phyloP scores from a whole-genome alignment of 2,888 invertebrate species.

The Chydorus sphaericus region DNA sequence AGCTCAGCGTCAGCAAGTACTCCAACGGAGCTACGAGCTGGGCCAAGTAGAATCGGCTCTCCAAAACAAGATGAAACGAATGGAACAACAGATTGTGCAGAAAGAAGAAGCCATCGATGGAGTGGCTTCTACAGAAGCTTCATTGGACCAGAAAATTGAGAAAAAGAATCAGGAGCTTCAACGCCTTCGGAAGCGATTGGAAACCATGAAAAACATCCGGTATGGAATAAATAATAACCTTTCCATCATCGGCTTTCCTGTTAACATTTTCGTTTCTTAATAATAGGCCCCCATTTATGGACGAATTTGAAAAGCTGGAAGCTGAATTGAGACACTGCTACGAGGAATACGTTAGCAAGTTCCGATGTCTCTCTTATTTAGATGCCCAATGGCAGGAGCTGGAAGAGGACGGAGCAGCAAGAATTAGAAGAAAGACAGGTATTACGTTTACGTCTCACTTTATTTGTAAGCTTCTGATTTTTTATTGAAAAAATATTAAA shows the following conservation, averaged over 20 bases:
- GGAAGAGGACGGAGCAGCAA: conserved; percentile 60
- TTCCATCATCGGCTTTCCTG: neutral
- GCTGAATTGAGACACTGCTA: conserved; percentile 67
- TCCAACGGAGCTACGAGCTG: conserved; percentile 67
- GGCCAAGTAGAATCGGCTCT: conserved; percentile 63
- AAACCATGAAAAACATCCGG: conserved; percentile 88
- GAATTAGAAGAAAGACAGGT: conserved; percentile 49
- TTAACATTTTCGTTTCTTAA: neutral
- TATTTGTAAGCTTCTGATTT: neutral
- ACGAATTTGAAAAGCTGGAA: conserved; percentile 83
- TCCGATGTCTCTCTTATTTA: conserved; percentile 74
- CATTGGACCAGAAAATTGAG: conserved; percentile 80
- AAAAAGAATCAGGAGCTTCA: conserved; percentile 77
- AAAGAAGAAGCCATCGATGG: conserved; percentile 63
- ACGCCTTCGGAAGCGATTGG: conserved; percentile 79
- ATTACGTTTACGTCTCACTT: conserved; percentile 9
- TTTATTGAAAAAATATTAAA: conserved; percentile 19
- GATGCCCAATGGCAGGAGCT: conserved; percentile 72
- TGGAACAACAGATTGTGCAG: conserved; percentile 52
- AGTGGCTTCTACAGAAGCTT: conserved; percentile 74
- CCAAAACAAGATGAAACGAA: conserved; percentile 52
- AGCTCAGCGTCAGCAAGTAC: conserved; percentile 61
- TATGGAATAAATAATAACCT: conserved; percentile 23
- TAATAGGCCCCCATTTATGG: conserved; percentile 80
- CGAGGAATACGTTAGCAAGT: conserved; percentile 70